Base-by-base conservation (phyloP, 2,113 vertebrate genomes). In the Eupsittula cactorum region DNA sequence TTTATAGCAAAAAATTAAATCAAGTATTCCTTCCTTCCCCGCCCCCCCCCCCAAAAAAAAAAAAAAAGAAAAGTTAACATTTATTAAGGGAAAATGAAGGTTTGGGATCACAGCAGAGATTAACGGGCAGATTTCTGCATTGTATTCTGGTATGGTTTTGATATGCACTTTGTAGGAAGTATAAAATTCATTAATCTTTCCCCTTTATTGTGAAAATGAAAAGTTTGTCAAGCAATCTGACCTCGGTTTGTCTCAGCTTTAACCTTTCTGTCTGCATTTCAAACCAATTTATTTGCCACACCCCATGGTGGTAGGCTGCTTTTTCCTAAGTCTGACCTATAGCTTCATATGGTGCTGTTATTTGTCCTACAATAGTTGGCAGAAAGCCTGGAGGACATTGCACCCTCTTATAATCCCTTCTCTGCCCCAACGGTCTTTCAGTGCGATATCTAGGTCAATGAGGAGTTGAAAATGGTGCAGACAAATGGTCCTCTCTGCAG, bases 21-120 rank as follows among this genome's bases (percentile, higher is more conserved):
- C 47, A 57, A 68, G 6, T 28, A 4, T 59, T 70, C 19, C 14
- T 7, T 8, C 8, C 28, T 41, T 41, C 41, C 41, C 13, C 1
- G 12, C 5, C 2, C 2, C 2, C 4, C 11, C 3, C 1, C 7
- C 17, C 35, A 7, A 35, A 35, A 15, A 5, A n/a, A 44, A 59
- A 39, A 25, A 24, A 8, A 47, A 2, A 16, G 12, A 8, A 29
- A 7, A 11, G 7, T 29, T 76, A 71, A 41, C 8, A 4, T 29
- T 37, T 68, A 11, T 46, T 55, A n/a, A 44, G 31, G 53, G 25
- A 27, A 80, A 23, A 71, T 37, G 2, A 67, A 35, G 55, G 42
- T 65, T 11, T 11, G 37, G 13, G n/a, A 13, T 74, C n/a, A 16
- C 33, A 94, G 57, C 35, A 82, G 76, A 65, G 39, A 15, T 64